Base-by-base conservation (phyloP, 2,113 vertebrate genomes). In the Rhynchopsitta pachyrhyncha region DNA sequence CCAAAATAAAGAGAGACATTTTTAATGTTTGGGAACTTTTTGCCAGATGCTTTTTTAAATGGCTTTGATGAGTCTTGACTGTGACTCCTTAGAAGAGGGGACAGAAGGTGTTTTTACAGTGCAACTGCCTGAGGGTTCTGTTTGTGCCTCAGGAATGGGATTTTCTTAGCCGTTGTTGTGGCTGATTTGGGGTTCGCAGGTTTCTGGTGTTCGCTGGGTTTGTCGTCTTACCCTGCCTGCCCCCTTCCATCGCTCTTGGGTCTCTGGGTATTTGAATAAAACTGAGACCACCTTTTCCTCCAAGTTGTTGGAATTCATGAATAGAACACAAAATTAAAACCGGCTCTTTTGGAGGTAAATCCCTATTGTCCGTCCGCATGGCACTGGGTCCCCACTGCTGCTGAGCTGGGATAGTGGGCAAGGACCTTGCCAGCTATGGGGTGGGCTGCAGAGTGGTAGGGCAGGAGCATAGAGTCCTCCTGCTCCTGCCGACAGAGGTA, bases 21-120 rank as follows among this genome's bases (percentile, higher is more conserved):
- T 96, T 93, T 93, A 94, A 96, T 97, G 93, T 97, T 96, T 91
- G 77, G 85, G 92, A 94, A 86, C 86, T 90, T 97, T 94, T 92
- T 93, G 90, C 95, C 95, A 96, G 94, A 92, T 94, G 91, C 92
- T 96, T 96, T 96, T 96, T 90, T 84, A 96, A 96, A 87, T 93
- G 88, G 86, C 74, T 96, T 93, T 93, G 95, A 93, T 88, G 88
- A 92, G 90, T 90, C 88, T 89, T 86, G 68, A 92, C 93, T 95
- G 86, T 71, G 93, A 81, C 82, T 97, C 52, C 88, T 90, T 88
- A 64, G 33, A 81, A 82, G 81, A 94, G 55, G 77, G 93, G 95
- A 94, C 90, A 95, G 92, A 95, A 96, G 93, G 95, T 95, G 88
- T 93, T 96, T 96, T 96, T 93, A 85, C 33, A 16, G 76, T 42